phyloP scores from a whole-genome alignment of 2,797 vertebrate species.

The Falco berigora region DNA sequence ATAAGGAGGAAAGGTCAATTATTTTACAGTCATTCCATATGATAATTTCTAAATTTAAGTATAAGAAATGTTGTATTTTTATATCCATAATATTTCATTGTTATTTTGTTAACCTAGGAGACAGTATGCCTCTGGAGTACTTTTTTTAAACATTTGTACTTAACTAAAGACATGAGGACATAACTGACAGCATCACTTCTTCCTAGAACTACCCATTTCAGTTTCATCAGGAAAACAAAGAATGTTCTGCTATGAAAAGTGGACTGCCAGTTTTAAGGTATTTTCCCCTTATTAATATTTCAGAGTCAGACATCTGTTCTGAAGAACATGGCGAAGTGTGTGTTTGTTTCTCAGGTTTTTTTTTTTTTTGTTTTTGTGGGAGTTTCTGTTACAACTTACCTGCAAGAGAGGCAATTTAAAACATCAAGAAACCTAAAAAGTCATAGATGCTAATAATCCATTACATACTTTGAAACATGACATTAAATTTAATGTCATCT shows the following conservation, averaged over 20 bases:
- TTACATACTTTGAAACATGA: neutral
- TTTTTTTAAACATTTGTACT: neutral
- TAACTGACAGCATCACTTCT: neutral
- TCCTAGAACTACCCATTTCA: neutral
- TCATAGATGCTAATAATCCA: neutral
- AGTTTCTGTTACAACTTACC: neutral
- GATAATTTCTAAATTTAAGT: neutral
- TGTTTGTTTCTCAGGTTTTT: neutral
- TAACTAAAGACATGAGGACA: neutral
- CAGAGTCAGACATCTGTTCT: neutral
- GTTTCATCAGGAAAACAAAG: neutral
- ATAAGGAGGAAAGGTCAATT: neutral
- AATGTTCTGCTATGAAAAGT: neutral
- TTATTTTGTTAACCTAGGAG: neutral
- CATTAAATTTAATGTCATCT: neutral
- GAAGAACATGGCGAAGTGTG: neutral
- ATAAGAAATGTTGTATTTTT: neutral
- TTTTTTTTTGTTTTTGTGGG: neutral
- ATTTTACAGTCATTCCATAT: neutral
- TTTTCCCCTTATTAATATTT: neutral
- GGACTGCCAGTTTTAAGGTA: neutral
- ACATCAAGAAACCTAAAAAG: neutral
- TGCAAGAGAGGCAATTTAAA: neutral
- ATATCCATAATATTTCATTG: neutral
- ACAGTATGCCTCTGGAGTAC: neutral